Evolutionary conservation across 1,140 invertebrate species (phyloP), one percentile per base, ranked within the genome.

Genomic region (Zophobas morio): DNA sequence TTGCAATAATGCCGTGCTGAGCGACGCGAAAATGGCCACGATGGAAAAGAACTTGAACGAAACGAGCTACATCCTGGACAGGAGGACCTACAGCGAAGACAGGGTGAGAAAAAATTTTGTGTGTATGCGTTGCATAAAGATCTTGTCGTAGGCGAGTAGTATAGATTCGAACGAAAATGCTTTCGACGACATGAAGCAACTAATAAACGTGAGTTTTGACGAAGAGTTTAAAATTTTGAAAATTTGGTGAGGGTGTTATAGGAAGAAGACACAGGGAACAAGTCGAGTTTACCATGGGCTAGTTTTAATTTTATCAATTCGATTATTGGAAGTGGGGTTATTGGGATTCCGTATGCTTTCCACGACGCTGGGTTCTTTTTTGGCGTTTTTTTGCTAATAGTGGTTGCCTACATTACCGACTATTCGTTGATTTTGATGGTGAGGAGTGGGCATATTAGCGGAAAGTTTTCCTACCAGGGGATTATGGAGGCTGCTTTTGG

Each of bases 271-370:
- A 85, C 88, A 49, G 86, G 87, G 20, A 88, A 89, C 82, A 88
- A 88, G 74, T 89, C 87, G 70, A 93, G 90, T 78, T 88, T 96
- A 66, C 91, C 93, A n/a, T 90, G 93, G 87, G 94, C 95, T 75
- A 94, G 93, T 87, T 96, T 96, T 87, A 97, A 97, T 89, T 96
- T 96, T 87, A 95, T 97, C 84, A 97, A 97, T 87, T 96, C 95
- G n/a, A 96, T 97, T 82, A 93, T 96, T 76, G 96, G 95, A 57
- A 96, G 94, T 82, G 95, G 96, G 75, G 93, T 97, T 66, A 96
- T 97, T 84, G 95, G 95, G 94, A 95, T 96, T 85, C 94, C 95
- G 33, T 96, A 94, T 87, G 95, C 95, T 1, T 86, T 96, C 4
- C 91, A 93, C 80, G 90, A 95, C 84, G 93, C 95, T 63, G 95